Base-by-base conservation (phyloP, 2,888 invertebrate species). In the Erpobdella octoculata region DNA sequence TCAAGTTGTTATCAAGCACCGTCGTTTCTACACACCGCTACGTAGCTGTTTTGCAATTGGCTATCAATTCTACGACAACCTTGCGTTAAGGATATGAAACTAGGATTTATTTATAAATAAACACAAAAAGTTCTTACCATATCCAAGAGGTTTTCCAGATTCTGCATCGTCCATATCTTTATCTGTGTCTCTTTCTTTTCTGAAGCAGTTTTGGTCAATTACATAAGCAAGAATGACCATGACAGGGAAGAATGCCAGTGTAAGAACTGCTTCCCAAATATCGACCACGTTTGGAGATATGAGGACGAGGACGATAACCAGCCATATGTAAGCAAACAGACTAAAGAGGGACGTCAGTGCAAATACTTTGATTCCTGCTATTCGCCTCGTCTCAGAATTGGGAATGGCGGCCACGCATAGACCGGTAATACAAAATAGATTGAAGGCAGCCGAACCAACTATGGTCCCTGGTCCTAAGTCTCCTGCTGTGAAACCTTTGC, bases 371-470 rank as follows among this genome's bases (percentile, higher is more conserved):
- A 96, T 87, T 86, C 97, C 96, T 83, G 94, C 95, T 77, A 96
- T 94, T 81, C 90, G 90, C n/a, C 95, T 86, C 71, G 89, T 89
- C 85, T 96, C 93, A 18, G 91, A 92, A 74, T 89, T 88, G 0
- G 96, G 96, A 78, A 96, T 92, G 71, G 93, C 92, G 76, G 87
- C 86, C 71, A 98, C 87, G 86, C 97, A 98, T 76, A 98, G 87
- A 68, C 94, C 91, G 76, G 96, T 97, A 81, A 98, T 98, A 78
- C 98, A 91, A 84, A 98, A 95, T 73, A 98, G 86, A 83, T 98
- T 98, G 85, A 97, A 98, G 66, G 98, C 98, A 35, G 98, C 98
- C 9, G 93, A 93, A 59, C 98, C 98, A 71, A 98, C 97, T 79
- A 97, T 98, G 62, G 97, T 98, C 33, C 96, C 93, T 5, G 98